Base-by-base conservation (phyloP, 2,888 invertebrate species). In the Mythimna impura region DNA sequence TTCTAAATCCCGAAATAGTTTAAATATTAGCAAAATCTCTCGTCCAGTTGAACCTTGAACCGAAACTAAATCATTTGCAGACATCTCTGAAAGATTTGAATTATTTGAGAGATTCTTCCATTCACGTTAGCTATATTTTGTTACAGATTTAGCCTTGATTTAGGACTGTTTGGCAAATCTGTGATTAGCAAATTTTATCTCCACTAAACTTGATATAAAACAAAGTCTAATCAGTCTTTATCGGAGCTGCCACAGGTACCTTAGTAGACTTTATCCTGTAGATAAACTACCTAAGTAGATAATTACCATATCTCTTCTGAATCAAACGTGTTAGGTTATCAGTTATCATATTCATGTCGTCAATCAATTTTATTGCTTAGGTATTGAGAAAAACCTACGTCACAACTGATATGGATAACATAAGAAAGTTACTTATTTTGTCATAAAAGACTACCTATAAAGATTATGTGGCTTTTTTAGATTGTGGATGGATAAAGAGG, bases 311-410 rank as follows among this genome's bases (percentile, higher is more conserved):
- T 61, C 43, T 12, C 14, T 70, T 57, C 55, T 65, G n/a, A 70
- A 43, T 66, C 30, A 62, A 60, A 52, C 10, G 55, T 64, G 67
- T 43, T 43, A 40, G 43, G 57, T 82, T 83, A 82, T 43, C 40
- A 12, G 50, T 82, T 83, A 82, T 43, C 40, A 12, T 10, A 4
- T 43, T 34, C 7, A 36, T 57, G 52, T 60, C 10, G 22, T 65
- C 60, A 12, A n/a, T 55, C 40, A 57, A 73, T 70, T 67, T 36
- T 40, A 47, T 30, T 52, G 34, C 43, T 22, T 30, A 20, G 0
- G 12, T 22, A 43, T 40, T 34, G 36, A 25, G 50, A 6, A 8
- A 66, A 50, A 40, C 30, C 22, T 30, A 34, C 9, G 17, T 20
- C 78, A n/a, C n/a, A 2, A n/a, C 65, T 55, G 47, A 63, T 52